A percentile compares a stretch with the other conserved stretches of the same genome.
Evolutionary conservation across 2,113 vertebrate species (phyloP).

Genomic region (Stigmatopora nigra): DNA sequence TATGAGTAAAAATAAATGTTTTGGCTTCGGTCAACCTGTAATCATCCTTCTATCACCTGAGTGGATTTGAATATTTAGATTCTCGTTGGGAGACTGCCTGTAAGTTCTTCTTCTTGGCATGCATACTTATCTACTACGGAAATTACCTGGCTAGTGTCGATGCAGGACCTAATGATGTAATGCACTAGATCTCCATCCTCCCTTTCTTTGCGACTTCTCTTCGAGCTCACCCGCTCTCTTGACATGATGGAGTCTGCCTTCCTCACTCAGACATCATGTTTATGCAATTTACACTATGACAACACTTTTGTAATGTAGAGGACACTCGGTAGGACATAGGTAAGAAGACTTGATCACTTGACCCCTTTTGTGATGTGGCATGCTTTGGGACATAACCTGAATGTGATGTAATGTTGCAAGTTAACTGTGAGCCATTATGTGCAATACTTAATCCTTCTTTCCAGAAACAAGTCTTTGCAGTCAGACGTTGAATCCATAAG

Average conservation of each 20-base stretch:
- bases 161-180: conserved; percentile 91
- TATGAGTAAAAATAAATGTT: conserved; percentile 59
- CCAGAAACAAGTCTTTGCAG: conserved; percentile 87
- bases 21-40: conserved; percentile 88
- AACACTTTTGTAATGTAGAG: conserved; percentile 86
- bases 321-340: conserved; percentile 85
- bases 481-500: conserved; percentile 88
- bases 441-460: conserved; percentile 99
- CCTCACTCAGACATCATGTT: conserved; percentile 85
- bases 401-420: conserved; percentile 99
- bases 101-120: conserved; percentile 84
- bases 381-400: conserved; percentile 98
- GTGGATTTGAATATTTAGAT: conserved; percentile 83
- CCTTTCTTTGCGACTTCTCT: conserved; percentile 62
- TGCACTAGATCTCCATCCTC: conserved; percentile 86
- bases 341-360: conserved; percentile 92
- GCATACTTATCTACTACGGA: conserved; percentile 88
- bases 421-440: conserved; percentile 98
- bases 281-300: conserved; percentile 91
- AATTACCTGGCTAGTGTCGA: conserved; percentile 82
- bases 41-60: conserved; percentile 87
- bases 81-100: conserved; percentile 69
- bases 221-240: conserved; percentile 66
- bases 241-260: conserved; percentile 90
- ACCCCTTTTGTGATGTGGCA: conserved; percentile 93